These are phyloP conservation scores for Scaptomyza graminum DNA, from an alignment of 1,140 invertebrate genomes.

Conservation along the genomic window DNA sequence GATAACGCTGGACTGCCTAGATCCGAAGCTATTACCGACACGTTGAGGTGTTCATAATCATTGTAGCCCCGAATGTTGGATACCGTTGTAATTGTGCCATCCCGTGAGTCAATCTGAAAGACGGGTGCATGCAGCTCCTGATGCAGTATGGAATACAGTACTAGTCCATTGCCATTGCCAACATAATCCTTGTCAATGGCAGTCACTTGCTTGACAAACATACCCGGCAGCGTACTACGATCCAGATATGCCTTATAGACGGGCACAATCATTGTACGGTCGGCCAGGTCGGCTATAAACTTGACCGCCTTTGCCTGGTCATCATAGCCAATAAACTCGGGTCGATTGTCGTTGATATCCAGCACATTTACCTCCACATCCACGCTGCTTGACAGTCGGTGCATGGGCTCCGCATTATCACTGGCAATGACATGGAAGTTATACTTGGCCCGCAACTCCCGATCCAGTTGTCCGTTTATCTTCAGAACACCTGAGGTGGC, in stretches of 20 bases:
- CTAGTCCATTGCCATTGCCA: constrained; percentile 92
- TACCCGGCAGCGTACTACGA: constrained; percentile 89
- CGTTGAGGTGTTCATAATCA: constrained; percentile 85
- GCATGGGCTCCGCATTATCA: constrained; percentile 88
- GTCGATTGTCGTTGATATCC: constrained; percentile 92
- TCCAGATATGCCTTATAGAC: constrained; percentile 89
- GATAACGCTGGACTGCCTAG: constrained; percentile 91
- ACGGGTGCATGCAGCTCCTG: constrained; percentile 86
- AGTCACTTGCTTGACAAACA: constrained; percentile 88
- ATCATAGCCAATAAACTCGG: constrained; percentile 89
- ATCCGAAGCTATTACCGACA: constrained; percentile 92
- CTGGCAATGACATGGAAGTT: constrained; percentile 89
- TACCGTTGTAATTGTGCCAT: constrained; percentile 91
- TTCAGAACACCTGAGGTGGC: constrained; percentile 89
- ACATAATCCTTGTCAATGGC: constrained; percentile 94
- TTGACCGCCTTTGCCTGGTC: constrained; percentile 84
- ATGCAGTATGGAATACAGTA: constrained; percentile 88
- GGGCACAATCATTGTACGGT: constrained; percentile 83
- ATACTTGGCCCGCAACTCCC: constrained; percentile 90
- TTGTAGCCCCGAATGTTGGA: constrained; percentile 88
- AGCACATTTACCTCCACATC: constrained; percentile 91
- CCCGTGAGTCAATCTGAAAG: constrained; percentile 92
- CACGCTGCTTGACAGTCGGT: constrained; percentile 88
- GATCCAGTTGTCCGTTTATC: constrained; percentile 90
- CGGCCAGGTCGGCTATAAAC: constrained; percentile 64